Conservation (phyloP, 2,113 vertebrate species). For the Podiceps cristatus region DNA sequence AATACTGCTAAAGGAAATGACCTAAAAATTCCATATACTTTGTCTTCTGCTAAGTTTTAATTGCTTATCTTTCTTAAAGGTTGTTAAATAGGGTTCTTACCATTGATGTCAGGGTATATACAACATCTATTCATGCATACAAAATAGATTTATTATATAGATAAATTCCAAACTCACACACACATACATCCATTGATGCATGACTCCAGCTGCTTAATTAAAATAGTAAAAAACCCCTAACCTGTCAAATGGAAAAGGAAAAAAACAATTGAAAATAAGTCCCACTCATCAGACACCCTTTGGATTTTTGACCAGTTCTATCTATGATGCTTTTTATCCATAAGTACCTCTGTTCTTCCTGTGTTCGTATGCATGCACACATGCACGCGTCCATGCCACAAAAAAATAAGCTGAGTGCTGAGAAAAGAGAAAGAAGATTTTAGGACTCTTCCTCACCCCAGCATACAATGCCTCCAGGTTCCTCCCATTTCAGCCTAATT, state of each 20-base stretch:
- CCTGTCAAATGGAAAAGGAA: neutral
- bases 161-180: neutral
- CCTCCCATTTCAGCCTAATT: neutral
- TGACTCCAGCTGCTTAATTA: neutral
- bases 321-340: neutral
- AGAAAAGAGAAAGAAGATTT: neutral
- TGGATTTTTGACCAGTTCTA: neutral
- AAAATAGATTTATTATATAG: neutral
- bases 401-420: neutral
- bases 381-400: rapidly evolving
- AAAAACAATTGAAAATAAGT: neutral
- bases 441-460: neutral
- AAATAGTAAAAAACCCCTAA: neutral
- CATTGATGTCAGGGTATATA: neutral
- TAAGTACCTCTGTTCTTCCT: neutral
- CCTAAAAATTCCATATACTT: neutral
- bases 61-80: neutral
- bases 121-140: neutral
- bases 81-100: neutral
- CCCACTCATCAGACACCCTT: neutral
- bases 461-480: neutral
- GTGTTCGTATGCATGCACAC: rapidly evolving
- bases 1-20: neutral
- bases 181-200: neutral
- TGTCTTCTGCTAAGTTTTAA: neutral